Percentiles rank a stretch among this genome's conserved stretches.
These are phyloP conservation scores for Otis tarda DNA, from an alignment of 2,113 vertebrate genomes.

Conservation along the genomic window DNA sequence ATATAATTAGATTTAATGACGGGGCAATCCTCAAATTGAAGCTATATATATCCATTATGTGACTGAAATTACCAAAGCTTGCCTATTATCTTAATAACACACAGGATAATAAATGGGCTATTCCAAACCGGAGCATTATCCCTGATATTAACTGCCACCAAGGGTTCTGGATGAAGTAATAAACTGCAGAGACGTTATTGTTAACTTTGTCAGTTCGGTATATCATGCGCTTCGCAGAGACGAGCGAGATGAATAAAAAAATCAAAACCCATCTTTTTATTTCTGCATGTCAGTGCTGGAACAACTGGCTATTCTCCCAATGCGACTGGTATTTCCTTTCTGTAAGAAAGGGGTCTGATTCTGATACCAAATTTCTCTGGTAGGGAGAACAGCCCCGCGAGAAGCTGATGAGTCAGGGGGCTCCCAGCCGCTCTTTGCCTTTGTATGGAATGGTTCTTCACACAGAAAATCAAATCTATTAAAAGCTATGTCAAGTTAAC, in stretches of 20 bases:
- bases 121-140: slow-evolving; percentile 41
- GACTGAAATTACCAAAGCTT: slow-evolving; percentile 72
- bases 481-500: neutral
- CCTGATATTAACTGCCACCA: slow-evolving; percentile 65
- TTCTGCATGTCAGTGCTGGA: neutral
- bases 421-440: neutral
- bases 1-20: slow-evolving; percentile 76
- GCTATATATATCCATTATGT: slow-evolving; percentile 76
- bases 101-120: slow-evolving; percentile 71
- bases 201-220: slow-evolving; percentile 31
- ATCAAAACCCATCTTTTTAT: neutral
- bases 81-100: slow-evolving; percentile 71
- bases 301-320: neutral
- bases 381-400: neutral
- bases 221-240: neutral
- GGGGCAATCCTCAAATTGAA: slow-evolving; percentile 71
- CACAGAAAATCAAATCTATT: neutral
- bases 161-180: slow-evolving; percentile 49
- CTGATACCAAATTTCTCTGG: neutral
- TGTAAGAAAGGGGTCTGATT: neutral
- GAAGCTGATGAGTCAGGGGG: slow-evolving; percentile 22
- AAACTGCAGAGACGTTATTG: slow-evolving; percentile 44
- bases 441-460: neutral
- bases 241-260: neutral
- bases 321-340: neutral